These are phyloP conservation scores for Phyllotis vaccarum DNA, from an alignment of 2,797 vertebrate species.

Conservation along the genomic window DNA sequence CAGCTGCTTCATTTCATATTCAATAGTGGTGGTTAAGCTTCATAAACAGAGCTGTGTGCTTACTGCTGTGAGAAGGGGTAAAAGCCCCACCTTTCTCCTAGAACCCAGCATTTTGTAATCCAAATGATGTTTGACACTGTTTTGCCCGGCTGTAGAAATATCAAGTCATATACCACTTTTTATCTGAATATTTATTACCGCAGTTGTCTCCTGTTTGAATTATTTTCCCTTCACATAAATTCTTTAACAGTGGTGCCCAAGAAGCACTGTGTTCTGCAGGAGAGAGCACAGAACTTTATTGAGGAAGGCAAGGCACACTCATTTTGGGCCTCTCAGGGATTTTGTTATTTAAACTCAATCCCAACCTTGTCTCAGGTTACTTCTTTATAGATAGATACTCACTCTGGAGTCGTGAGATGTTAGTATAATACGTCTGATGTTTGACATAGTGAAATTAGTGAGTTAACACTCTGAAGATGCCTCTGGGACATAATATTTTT, in stretches of 20 bases:
- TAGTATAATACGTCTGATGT: constrained; percentile 77
- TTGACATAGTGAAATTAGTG: constrained; percentile 56
- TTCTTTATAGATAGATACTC: constrained; percentile 1
- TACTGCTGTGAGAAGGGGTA: background rate
- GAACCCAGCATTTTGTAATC: background rate
- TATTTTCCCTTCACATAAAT: background rate
- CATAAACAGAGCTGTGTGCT: background rate
- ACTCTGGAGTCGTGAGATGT: constrained; percentile 69
- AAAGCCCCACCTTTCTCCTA: background rate
- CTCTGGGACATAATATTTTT: constrained; percentile 54
- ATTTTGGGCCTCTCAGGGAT: constrained; percentile 42
- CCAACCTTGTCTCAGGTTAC: constrained; percentile 54
- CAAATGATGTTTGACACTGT: background rate
- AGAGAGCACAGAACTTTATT: constrained; percentile 51
- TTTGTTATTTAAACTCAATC: constrained; percentile 70
- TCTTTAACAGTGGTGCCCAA: background rate
- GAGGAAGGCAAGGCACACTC: constrained; percentile 39
- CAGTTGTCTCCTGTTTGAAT: background rate
- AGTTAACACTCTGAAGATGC: constrained; percentile 65
- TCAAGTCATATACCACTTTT: background rate
- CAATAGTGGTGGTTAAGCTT: background rate
- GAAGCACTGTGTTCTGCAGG: background rate
- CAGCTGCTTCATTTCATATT: background rate
- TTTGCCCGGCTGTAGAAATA: background rate
- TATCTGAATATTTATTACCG: background rate